phyloP scores from a whole-genome alignment of 1,140 invertebrate genomes.

The Atta cephalotes region DNA sequence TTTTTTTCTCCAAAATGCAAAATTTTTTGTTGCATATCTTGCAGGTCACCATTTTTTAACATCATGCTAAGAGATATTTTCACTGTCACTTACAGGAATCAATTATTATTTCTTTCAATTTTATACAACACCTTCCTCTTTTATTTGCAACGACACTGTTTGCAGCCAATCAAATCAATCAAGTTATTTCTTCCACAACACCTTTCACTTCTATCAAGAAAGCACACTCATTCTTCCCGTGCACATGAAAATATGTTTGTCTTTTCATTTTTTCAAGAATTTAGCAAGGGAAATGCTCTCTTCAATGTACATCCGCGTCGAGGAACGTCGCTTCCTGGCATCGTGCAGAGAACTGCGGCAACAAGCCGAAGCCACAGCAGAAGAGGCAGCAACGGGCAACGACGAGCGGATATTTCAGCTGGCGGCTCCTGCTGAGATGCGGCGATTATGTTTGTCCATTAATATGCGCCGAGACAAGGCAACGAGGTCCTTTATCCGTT shows the following conservation, averaged over 20 bases:
- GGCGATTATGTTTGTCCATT: conserved; percentile 85
- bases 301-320: conserved; percentile 43
- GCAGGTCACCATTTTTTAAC: background rate
- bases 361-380: conserved; percentile 58
- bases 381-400: conserved; percentile 69
- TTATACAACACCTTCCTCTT: conserved; percentile 4
- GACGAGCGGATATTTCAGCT: conserved; percentile 77
- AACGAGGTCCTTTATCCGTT: conserved; percentile 78
- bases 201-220: conserved; percentile 16
- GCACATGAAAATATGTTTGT: background rate
- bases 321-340: conserved; percentile 75
- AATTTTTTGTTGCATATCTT: background rate
- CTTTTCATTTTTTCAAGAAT: background rate
- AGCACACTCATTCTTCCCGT: conserved; percentile 3
- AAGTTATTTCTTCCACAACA: conserved; percentile 6
- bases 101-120: background rate
- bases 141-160: conserved; percentile 15
- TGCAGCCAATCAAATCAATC: background rate
- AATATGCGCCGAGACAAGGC: conserved; percentile 85
- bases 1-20: background rate
- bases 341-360: conserved; percentile 71
- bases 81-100: conserved; percentile 6
- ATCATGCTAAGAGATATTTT: background rate
- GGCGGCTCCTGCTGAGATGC: conserved; percentile 83
- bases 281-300: background rate